Conservation (phyloP, 2,797 vertebrate species). For the Megalops cyprinoides region DNA sequence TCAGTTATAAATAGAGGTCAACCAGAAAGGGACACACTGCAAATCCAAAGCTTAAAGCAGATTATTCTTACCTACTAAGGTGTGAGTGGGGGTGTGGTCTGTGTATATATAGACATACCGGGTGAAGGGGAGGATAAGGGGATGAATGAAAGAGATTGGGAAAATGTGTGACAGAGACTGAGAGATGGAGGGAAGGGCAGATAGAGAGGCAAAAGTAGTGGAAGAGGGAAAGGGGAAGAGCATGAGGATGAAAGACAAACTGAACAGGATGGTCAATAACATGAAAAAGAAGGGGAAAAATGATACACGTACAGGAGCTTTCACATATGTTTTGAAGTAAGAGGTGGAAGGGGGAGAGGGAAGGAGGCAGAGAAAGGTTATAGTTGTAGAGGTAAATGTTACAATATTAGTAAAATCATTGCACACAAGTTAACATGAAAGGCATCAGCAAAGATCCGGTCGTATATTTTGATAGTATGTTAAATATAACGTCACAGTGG, state of each 20-base stretch:
- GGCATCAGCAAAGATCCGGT: neutral
- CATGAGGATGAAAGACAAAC: neutral
- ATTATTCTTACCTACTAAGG: constrained; percentile 38
- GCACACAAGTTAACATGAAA: neutral
- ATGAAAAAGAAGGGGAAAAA: neutral
- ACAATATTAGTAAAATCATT: neutral
- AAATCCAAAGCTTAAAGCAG: constrained; percentile 42
- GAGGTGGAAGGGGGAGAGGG: neutral
- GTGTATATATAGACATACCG: neutral
- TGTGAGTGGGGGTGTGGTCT: neutral
- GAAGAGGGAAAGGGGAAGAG: neutral
- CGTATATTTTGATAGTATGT: neutral
- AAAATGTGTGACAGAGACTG: neutral
- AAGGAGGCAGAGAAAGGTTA: neutral
- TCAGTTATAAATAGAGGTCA: constrained; percentile 44
- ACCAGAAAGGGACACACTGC: constrained; percentile 37
- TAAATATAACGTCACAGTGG: neutral
- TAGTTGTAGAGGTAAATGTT: neutral
- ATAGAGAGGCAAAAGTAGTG: neutral
- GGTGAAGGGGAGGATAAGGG: neutral
- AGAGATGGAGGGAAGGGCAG: neutral
- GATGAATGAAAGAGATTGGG: neutral
- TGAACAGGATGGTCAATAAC: neutral
- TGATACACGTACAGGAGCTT: neutral
- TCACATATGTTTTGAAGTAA: neutral